phyloP scores from a whole-genome alignment of 2,113 vertebrate species.

The Rhinichthys klamathensis region DNA sequence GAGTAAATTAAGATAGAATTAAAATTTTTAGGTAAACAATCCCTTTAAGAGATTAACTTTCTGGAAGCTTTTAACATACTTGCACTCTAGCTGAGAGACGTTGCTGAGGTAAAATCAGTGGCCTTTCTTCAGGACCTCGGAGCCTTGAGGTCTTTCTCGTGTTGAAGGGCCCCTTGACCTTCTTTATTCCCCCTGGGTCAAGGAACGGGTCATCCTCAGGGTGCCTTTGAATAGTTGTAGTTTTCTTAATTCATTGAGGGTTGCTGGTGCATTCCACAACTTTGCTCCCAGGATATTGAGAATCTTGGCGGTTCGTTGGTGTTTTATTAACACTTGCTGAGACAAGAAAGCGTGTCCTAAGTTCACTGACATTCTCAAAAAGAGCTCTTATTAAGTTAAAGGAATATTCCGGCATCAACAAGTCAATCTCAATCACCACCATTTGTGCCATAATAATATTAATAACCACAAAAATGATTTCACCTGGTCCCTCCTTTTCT shows the following conservation, averaged over 20 bases:
- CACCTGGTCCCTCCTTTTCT: background rate
- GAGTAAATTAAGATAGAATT: background rate
- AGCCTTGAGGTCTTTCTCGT: slow-evolving; percentile 21
- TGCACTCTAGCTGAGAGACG: background rate
- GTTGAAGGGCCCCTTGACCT: slow-evolving; percentile 63
- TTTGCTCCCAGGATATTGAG: slow-evolving; percentile 19
- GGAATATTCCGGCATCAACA: background rate
- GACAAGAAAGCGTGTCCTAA: background rate
- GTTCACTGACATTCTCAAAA: background rate
- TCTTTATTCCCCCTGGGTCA: slow-evolving; percentile 67
- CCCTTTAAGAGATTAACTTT: background rate
- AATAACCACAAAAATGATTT: background rate
- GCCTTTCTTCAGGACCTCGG: background rate
- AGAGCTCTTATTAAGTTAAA: background rate
- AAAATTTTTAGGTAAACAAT: background rate
- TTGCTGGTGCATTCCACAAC: slow-evolving; percentile 57
- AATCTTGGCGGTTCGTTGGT: slow-evolving; percentile 6
- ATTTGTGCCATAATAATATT: background rate
- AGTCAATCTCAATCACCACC: background rate
- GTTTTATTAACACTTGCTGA: slow-evolving; percentile 32
- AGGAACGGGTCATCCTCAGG: slow-evolving; percentile 59
- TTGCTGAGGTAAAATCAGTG: slow-evolving; percentile 2
- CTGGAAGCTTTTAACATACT: background rate
- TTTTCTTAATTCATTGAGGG: slow-evolving; percentile 60
- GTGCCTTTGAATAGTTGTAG: slow-evolving; percentile 56